Evolutionary conservation across 2,888 invertebrate species (phyloP).

Genomic region (Uloborus plumipes): DNA sequence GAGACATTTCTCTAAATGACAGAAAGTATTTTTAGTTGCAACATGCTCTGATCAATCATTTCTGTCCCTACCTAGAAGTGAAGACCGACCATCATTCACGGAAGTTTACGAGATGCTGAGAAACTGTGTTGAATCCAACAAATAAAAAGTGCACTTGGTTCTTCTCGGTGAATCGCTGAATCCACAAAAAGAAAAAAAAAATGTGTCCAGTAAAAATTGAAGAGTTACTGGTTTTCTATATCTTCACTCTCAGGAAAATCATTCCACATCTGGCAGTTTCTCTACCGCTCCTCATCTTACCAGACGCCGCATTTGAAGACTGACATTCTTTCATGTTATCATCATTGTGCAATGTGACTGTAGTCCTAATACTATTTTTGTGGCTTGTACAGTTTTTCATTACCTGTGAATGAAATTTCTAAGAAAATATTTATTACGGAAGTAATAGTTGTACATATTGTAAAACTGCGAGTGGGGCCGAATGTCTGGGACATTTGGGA

Average conservation of each 20-base stretch:
- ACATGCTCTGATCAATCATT: too few species aligned
- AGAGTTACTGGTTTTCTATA: conserved; percentile 21
- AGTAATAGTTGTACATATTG: conserved; percentile 7
- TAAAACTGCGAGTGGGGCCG: not conserved
- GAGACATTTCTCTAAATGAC: too few species aligned
- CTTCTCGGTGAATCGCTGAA: not conserved
- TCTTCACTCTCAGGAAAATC: conserved; percentile 50
- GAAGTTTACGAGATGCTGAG: conserved; percentile 53
- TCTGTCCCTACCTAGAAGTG: conserved; percentile 26
- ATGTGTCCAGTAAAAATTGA: not conserved
- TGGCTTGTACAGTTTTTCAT: conserved; percentile 62
- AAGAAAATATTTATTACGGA: conserved; percentile 14
- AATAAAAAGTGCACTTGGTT: conserved; percentile 53
- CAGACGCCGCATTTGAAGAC: conserved; percentile 23
- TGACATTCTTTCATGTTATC: conserved; percentile 14
- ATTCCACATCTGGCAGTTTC: conserved; percentile 24
- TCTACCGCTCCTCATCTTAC: not conserved
- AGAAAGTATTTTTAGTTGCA: too few species aligned
- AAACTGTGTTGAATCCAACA: conserved; percentile 29
- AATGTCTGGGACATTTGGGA: conserved; percentile 16
- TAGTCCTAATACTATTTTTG: conserved; percentile 63
- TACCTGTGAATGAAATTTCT: conserved; percentile 33
- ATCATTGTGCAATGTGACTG: conserved; percentile 49
- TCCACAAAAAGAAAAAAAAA: not conserved
- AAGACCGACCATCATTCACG: conserved; percentile 59